Percentiles rank a stretch among this genome's conserved stretches.
phyloP scores from a whole-genome alignment of 2,797 vertebrate genomes.

The Rhynchonycteris naso region DNA sequence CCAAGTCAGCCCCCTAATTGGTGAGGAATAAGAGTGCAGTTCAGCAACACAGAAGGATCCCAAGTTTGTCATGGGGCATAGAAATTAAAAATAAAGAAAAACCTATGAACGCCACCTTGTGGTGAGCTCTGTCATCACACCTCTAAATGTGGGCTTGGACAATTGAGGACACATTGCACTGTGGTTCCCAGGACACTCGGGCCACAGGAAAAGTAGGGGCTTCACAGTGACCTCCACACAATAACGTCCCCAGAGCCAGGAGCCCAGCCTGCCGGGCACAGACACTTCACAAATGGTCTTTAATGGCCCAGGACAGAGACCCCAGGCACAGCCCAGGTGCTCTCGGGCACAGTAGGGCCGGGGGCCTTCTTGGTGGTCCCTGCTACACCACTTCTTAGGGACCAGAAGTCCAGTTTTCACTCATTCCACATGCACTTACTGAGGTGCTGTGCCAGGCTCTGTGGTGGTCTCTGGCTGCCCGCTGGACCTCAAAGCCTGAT shows the following conservation, averaged over 20 bases:
- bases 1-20: not conserved
- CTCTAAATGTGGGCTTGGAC: not conserved
- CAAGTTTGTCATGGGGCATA: not conserved
- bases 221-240: rapidly evolving
- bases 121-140: not conserved
- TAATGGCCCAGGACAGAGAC: not conserved
- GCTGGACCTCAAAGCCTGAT: not conserved
- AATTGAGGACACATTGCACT: not conserved
- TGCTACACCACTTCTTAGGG: not conserved
- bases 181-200: not conserved
- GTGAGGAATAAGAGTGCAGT: not conserved
- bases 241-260: not conserved
- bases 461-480: not conserved
- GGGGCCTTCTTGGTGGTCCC: not conserved
- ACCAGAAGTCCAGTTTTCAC: not conserved
- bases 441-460: not conserved
- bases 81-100: not conserved
- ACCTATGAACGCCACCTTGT: not conserved
- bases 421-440: too few relatives aligned
- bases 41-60: not conserved
- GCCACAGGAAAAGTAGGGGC: not conserved
- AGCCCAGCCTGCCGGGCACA: not conserved
- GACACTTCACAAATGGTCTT: not conserved
- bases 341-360: not conserved
- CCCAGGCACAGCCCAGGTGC: too few relatives aligned